Percentiles rank a stretch among this genome's conserved stretches.
phyloP scores from a whole-genome alignment of 2,888 invertebrate species.

The Agrotis exclamationis region DNA sequence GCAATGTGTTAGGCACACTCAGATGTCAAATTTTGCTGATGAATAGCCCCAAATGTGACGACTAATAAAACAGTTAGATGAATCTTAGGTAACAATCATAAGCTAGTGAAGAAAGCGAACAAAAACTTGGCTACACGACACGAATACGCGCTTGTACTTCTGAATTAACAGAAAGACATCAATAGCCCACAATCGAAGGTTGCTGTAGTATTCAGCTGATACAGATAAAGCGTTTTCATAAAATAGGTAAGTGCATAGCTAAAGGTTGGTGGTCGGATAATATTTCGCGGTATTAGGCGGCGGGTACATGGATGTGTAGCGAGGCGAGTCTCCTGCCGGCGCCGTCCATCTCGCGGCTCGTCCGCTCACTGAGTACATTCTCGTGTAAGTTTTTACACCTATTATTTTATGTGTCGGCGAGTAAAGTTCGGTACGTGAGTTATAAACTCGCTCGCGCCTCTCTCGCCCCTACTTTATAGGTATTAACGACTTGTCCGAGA shows the following conservation, averaged over 20 bases:
- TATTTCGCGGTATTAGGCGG: constrained; percentile 65
- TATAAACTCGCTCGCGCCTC: constrained; percentile 91
- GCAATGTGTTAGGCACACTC: neutral
- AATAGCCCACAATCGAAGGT: constrained; percentile 51
- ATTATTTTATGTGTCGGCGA: constrained; percentile 91
- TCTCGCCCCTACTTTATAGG: constrained; percentile 91
- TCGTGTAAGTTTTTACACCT: constrained; percentile 91
- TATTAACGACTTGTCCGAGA: constrained; percentile 92
- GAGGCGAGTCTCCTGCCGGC: constrained; percentile 66
- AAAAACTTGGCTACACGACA: neutral
- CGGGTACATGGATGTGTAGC: constrained; percentile 66
- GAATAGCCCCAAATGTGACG: neutral
- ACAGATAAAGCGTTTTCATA: constrained; percentile 65
- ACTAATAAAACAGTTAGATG: neutral
- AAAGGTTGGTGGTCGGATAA: constrained; percentile 52
- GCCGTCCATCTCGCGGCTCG: constrained; percentile 88
- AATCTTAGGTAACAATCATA: neutral
- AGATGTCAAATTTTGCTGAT: neutral
- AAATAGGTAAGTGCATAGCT: constrained; percentile 54
- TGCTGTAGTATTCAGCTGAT: constrained; percentile 43
- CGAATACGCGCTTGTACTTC: constrained; percentile 9
- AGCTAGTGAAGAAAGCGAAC: neutral
- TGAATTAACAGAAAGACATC: constrained; percentile 43
- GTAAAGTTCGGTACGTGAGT: constrained; percentile 92
- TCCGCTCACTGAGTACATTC: constrained; percentile 91